Evolutionary conservation across 2,113 vertebrate species (phyloP), one percentile per base, ranked within the genome.

Genomic region (Cyprinodon variegatus): DNA sequence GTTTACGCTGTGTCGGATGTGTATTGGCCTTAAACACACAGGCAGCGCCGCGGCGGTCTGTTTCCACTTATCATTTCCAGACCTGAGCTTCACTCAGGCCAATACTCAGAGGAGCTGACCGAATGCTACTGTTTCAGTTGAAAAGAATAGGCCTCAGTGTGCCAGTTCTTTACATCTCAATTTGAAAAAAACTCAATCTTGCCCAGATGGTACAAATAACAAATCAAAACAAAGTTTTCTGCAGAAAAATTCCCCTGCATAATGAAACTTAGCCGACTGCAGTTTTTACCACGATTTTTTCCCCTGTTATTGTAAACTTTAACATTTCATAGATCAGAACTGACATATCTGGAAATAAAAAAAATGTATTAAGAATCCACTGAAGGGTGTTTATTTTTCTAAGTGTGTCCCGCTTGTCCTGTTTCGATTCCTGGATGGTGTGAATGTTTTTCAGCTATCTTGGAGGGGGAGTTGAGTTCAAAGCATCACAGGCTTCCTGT

Each of bases 61-160:
- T 90, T 95, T 96, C 95, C 93, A 96, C 93, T 96, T 95, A 96
- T 94, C 92, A 93, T 92, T 92, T 90, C 91, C 95, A 96, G 95
- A 94, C 91, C 91, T 92, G 92, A 87, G 83, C 94, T 94, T 92
- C 91, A 91, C 78, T 88, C 82, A 83, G 86, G 82, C 83, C 89
- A 78, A 88, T 78, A 75, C 84, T 83, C 88, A 8, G 78, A 89
- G 88, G 89, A 89, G 68, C 86, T 86, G 89, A 91, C 86, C 91
- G 68, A 80, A 75, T 77, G 91, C 91, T 92, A 92, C 91, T 82
- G 89, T 92, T 92, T 86, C 80, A 85, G 80, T 74, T 65, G 41
- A 70, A 38, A 61, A 87, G 77, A 86, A 68, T 39, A 65, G 79
- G 72, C 81, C 81, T 83, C 61, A 81, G 83, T 79, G 77, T 66